phyloP scores from a whole-genome alignment of 2,113 vertebrate species.

The Proterorhinus semilunaris region DNA sequence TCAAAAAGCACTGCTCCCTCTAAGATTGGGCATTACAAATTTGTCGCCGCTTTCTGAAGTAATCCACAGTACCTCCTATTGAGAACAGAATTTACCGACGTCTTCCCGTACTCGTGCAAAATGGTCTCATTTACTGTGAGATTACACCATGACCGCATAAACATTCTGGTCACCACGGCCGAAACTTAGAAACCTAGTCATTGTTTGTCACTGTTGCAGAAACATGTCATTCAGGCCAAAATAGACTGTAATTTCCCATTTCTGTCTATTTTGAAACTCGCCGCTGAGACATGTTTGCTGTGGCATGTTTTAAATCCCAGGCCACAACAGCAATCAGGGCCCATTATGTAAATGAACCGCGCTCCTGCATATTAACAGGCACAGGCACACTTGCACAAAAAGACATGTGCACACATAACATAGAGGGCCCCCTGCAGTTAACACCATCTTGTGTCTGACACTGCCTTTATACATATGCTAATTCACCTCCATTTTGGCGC shows the following conservation, averaged over 20 bases:
- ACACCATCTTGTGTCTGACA: conserved; percentile 69
- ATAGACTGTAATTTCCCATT: not conserved
- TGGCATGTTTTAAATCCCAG: conserved; percentile 25
- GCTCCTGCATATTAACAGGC: conserved; percentile 31
- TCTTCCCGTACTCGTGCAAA: not conserved
- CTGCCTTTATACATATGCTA: conserved; percentile 67
- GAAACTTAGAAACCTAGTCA: conserved; percentile 4
- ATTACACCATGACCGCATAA: conserved; percentile 7
- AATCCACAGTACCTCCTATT: not conserved
- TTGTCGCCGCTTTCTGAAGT: not conserved
- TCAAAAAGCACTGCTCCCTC: conserved; percentile 7
- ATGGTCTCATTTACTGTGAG: conserved; percentile 5
- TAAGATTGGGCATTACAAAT: conserved; percentile 6
- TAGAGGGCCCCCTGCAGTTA: conserved; percentile 57
- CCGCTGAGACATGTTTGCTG: conserved; percentile 17
- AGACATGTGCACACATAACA: conserved; percentile 28
- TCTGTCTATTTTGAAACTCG: conserved; percentile 7
- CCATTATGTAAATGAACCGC: conserved; percentile 26
- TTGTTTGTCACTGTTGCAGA: conserved; percentile 3
- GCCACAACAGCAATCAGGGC: conserved; percentile 18
- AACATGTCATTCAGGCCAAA: not conserved
- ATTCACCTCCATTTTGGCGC: conserved; percentile 61
- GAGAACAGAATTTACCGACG: not conserved
- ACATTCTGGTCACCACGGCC: not conserved
- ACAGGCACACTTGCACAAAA: conserved; percentile 18